Base-by-base conservation (phyloP, 2,113 vertebrate genomes). In the Trochalopteron elliotii region DNA sequence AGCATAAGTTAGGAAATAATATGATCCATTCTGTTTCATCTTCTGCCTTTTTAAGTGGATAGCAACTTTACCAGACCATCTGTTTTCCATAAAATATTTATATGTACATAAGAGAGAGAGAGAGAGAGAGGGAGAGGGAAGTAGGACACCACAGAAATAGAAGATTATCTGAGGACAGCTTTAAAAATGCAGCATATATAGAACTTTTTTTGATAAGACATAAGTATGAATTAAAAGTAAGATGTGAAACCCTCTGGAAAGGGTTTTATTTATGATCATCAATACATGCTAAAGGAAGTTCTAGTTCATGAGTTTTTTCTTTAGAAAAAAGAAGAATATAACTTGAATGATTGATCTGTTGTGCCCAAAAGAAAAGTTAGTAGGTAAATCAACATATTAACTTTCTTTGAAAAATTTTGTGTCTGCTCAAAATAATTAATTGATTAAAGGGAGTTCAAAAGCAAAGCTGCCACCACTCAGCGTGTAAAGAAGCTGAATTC, bases 31-130 rank as follows among this genome's bases (percentile, higher is more conserved):
- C 91, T 87, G 76, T 96, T 96, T 97, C 59, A 94, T 95, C 63
- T 92, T 90, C 71, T 93, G 85, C 52, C 82, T 93, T 90, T 96
- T 96, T 92, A 88, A 93, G 52, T 50, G n/a, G 83, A 78, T 93
- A 81, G 56, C 42, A 93, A 83, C 85, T 93, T 91, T 60, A 95
- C 55, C 52, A 91, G 68, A 80, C 93, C 92, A 97, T 96, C 95
- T 97, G 95, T 92, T 96, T 96, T 96, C 82, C 42, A 95, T 96
- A 93, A 96, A 97, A 93, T 96, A 96, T 94, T 96, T 96, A 96
- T 86, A 37, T 60, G 55, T 80, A 93, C 52, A 52, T 80, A 59
- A 76, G 77, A 94, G 86, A 84, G 57, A 61, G 37, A 10, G 27
- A 31, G 23, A 76, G 44, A 57, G 45, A 52, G 75, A 67, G 70